Evolutionary conservation across 2,113 vertebrate species (phyloP), one percentile per base, ranked within the genome.

Genomic region (Neodontobutis hainanensis): DNA sequence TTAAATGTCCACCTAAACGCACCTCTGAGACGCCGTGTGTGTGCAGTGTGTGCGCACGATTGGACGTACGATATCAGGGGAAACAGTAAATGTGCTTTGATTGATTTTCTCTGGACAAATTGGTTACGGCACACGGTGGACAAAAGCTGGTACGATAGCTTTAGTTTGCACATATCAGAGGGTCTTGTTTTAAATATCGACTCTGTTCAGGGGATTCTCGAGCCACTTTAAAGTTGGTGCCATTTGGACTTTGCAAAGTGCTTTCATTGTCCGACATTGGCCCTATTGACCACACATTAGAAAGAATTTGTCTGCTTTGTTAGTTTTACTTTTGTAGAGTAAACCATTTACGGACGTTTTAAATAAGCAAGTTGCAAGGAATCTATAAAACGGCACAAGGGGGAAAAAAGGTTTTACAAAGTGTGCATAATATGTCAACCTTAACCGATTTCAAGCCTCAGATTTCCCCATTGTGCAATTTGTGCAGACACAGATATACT

Each of bases 1-100:
- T 84, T 85, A 75, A 88, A 89, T 55, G 82, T 82, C 77, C 75
- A 81, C 78, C 86, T 86, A 86, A 78, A 55, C 57, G 75, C 66
- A 78, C 64, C 73, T 78, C n/a, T 0, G 67, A 78, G 69, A 79
- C 68, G 49, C 62, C 14, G 40, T 27, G 1, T 52, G 64, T 49
- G 53, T 12, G 15, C n/a, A n/a, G n/a, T n/a, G 68, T 53, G 44
- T 61, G 47, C 52, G 51, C 44, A 32, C 16, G 56, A 70, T 68
- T 61, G 44, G 38, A 42, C 38, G 40, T 42, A 65, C 11, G 45
- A 73, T 56, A 58, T 59, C 40, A 57, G 45, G 4, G 50, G 38
- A 59, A 68, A 81, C 19, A 5, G 73, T 74, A 78, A 67, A 85
- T 78, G 75, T 83, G 71, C 38, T 48, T 48, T 65, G 66, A 78